Conservation (phyloP, 2,888 invertebrate species). For the Trichacis sp. region DNA sequence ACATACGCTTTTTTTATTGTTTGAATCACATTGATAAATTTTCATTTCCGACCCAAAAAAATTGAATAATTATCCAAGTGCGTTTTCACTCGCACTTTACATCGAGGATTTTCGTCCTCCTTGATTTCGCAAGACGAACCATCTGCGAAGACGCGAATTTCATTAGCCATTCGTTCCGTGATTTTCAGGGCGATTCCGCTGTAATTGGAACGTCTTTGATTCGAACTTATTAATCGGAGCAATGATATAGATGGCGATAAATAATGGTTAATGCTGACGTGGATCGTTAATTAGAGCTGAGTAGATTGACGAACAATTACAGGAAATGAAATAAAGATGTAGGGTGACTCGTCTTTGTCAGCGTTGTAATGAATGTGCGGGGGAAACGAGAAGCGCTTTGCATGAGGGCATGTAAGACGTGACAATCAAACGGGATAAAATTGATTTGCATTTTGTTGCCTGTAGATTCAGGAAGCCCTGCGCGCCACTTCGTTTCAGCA, state of each 20-base stretch:
- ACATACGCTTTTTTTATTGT: too few relatives aligned
- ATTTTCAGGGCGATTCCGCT: not conserved
- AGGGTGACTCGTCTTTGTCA: not conserved
- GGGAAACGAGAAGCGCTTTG: not conserved
- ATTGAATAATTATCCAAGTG: too few relatives aligned
- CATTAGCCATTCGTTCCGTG: too few relatives aligned
- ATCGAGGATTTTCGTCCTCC: too few relatives aligned
- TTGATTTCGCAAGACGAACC: too few relatives aligned
- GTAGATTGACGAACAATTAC: conserved; percentile 2
- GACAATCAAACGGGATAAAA: conserved; percentile 37
- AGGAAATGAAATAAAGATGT: conserved; percentile 5
- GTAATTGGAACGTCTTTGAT: not conserved
- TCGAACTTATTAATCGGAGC: not conserved
- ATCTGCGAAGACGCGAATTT: too few relatives aligned
- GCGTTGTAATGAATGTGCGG: not conserved
- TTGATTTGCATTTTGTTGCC: conserved; percentile 44
- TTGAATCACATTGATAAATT: too few relatives aligned
- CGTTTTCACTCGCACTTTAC: too few relatives aligned
- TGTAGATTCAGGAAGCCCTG: conserved; percentile 39
- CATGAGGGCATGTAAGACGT: conserved; percentile 18
- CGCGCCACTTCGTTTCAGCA: conserved; percentile 20
- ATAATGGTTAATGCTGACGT: not conserved
- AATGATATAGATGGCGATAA: not conserved
- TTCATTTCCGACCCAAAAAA: too few relatives aligned
- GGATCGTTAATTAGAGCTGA: conserved; percentile 1